Evolutionary conservation across 2,888 invertebrate species (phyloP), one percentile per base, ranked within the genome.

Genomic region (Yponomeuta sedellus): DNA sequence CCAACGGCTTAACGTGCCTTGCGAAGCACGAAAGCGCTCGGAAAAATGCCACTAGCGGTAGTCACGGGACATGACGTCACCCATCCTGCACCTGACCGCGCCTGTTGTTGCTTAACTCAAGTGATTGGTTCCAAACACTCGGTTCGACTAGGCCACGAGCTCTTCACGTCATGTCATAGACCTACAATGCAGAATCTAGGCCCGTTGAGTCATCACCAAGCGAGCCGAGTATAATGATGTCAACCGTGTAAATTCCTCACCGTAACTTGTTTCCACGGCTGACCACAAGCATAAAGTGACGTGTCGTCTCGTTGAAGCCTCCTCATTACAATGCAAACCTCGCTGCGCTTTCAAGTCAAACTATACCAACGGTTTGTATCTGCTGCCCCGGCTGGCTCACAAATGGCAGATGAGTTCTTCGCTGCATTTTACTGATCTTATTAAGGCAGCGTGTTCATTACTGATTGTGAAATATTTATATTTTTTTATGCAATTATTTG

Each of bases 251-350:
- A 52, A 52, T 52, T 52, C 44, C 44, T 52, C 16, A 52, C 44
- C 44, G 44, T 16, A 52, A 52, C 44, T 52, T 52, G 44, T 52
- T 52, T 52, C 44, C 44, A 52, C 44, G 44, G 44, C 44, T 52
- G 44, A 52, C 44, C 44, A 52, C 44, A 52, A 16, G 44, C 44
- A 52, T 16, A 52, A 52, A 52, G 44, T 52, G 44, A 52, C 16
- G 44, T 52, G 44, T 52, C 2, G 44, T 52, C 44, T 52, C 16
- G 44, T 52, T 16, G 44, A 52, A 52, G 44, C 44, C 44, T 52
- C 44, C 44, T 52, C 44, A 52, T 52, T 52, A 52, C 44, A 52
- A 52, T 52, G 44, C 44, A 52, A 52, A 16, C 44, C 44, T 16
- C 44, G 44, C 44, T 52, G 44, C 44, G 44, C 44, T 52, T 52